Percentiles rank a stretch among this genome's conserved stretches.
These are phyloP conservation scores for Kryptopterus vitreolus DNA, from an alignment of 2,797 vertebrate species.

Conservation along the genomic window DNA sequence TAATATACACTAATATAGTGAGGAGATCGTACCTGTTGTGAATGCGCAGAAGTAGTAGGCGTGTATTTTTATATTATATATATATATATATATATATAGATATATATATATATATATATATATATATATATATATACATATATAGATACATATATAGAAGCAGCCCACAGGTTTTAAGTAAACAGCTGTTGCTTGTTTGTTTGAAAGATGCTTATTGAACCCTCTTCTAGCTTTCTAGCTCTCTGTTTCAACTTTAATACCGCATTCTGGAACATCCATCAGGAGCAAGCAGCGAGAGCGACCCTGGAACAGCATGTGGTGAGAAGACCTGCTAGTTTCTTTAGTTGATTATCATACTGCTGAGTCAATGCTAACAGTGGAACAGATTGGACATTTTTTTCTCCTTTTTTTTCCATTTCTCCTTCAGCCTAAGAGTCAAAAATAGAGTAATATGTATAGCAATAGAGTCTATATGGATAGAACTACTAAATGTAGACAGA, in stretches of 20 bases:
- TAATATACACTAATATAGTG: too few species aligned
- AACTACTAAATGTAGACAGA: too few species aligned
- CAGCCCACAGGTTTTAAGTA: too few species aligned
- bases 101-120: too few species aligned
- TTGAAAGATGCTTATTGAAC: neutral
- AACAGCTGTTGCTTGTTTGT: neutral
- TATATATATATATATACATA: too few species aligned
- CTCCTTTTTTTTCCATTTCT: neutral
- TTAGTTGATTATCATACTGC: neutral
- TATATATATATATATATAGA: too few species aligned
- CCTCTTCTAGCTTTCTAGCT: neutral
- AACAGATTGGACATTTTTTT: neutral
- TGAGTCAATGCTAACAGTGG: neutral
- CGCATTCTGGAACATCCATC: conserved; percentile 3
- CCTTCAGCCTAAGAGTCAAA: neutral
- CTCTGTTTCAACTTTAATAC: too few species aligned
- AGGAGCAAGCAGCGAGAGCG: neutral
- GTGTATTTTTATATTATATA: too few species aligned
- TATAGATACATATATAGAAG: too few species aligned
- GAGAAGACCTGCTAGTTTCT: neutral
- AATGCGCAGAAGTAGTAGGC: too few species aligned
- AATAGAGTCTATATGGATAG: too few species aligned
- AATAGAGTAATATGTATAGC: neutral
- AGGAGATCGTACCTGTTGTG: too few species aligned
- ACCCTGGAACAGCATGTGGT: neutral